Evolutionary conservation across 2,888 invertebrate species (phyloP), one percentile per base, ranked within the genome.

Genomic region (Drosophila subquinaria): DNA sequence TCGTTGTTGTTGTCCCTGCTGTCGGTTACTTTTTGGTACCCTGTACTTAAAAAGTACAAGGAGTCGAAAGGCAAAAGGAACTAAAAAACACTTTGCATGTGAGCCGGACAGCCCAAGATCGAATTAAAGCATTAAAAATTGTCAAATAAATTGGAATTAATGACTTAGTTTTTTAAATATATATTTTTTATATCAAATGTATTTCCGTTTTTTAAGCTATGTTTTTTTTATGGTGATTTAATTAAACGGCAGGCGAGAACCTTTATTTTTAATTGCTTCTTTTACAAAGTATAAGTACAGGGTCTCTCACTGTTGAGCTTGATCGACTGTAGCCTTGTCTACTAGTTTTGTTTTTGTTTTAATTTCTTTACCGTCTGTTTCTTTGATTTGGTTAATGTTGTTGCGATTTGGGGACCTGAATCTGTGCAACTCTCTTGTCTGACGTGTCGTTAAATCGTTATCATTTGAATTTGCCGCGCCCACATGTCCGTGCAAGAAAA

Each of bases 341-440:
- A 10, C 11, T 3, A 11, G 33, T 10, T 20, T 27, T 40, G 55
- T 40, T 55, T 1, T 17, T 55, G 30, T 20, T 42, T 55, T 43
- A 36, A 36, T 57, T 45, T 56, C 43, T 57, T 50, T 17, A 33
- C 1, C 50, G 35, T 38, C 45, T 57, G 40, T 62, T 53, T 36
- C 20, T 53, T 42, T 38, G 8, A 8, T 30, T 30, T 8, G 30
- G 30, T 59, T 17, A 11, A 17, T 38, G 33, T 38, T 15, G 45
- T 30, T 62, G n/a, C 1, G 9, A 15, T 51, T 52, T 10, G 33
- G 15, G 13, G 23, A 10, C 30, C 35, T 42, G 60, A 78, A 69
- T 64, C 64, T 64, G 64, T 73, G 63, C 59, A 63, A 40, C 73
- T 36, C 40, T 57, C 33, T n/a, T 50, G 42, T 23, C 43, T 47